These are phyloP conservation scores for Chelmon rostratus DNA, from an alignment of 2,797 vertebrate species.

Conservation along the genomic window DNA sequence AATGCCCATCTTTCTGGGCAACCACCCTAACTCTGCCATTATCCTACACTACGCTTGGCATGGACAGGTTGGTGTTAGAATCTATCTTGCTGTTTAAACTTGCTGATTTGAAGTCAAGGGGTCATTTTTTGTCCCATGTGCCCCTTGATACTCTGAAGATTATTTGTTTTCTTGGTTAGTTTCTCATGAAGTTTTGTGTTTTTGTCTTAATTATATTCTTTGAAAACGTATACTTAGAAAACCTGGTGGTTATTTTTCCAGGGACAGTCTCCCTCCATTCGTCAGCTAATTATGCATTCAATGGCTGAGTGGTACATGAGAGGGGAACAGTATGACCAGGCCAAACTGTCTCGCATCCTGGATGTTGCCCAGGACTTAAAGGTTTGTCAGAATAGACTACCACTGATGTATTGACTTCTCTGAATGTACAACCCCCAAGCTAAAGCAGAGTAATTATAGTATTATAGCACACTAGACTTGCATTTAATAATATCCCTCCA, in stretches of 20 bases:
- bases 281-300: constrained; percentile 99
- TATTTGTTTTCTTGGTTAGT: not conserved
- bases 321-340: constrained; percentile 99
- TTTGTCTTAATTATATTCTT: not conserved
- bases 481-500: not conserved
- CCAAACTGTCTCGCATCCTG: constrained; percentile 97
- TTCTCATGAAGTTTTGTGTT: not conserved
- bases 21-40: constrained; percentile 99
- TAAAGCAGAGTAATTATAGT: not conserved
- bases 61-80: constrained; percentile 91
- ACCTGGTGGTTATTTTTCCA: constrained; percentile 30
- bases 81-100: not conserved
- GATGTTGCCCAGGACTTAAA: constrained; percentile 99
- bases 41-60: constrained; percentile 99
- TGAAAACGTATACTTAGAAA: constrained; percentile 1
- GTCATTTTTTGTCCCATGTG: not conserved
- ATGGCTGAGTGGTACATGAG: constrained; percentile 99
- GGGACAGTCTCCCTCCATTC: constrained; percentile 99
- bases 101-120: not conserved
- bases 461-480: not conserved
- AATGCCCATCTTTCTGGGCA: constrained; percentile 99
- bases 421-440: not conserved
- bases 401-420: not conserved
- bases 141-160: not conserved
- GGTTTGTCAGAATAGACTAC: constrained; percentile 81